These are phyloP conservation scores for Epizoanthus rinbou DNA, from an alignment of 92 coral and sea anemone species.

Conservation along the genomic window DNA sequence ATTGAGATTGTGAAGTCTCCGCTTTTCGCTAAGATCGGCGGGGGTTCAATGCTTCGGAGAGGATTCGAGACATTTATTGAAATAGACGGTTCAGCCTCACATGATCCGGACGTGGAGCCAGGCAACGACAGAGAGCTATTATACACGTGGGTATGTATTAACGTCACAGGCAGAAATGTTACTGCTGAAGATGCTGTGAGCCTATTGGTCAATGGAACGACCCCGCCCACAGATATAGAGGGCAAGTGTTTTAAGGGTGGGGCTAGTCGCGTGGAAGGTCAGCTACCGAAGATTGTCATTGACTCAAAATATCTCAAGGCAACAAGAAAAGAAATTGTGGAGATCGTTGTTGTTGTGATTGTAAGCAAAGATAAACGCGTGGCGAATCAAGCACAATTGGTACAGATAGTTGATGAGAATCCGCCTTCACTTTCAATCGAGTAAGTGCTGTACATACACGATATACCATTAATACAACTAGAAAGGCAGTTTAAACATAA, in stretches of 20 bases:
- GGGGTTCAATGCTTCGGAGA: conserved; percentile 42
- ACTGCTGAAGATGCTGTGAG: background rate
- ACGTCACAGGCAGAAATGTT: conserved; percentile 16
- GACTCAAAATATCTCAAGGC: conserved; percentile 28
- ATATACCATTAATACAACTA: too few relatives aligned
- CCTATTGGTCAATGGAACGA: conserved; percentile 11
- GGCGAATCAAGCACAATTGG: background rate
- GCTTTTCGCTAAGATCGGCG: conserved; percentile 56
- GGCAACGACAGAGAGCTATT: conserved; percentile 8
- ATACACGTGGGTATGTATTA: conserved; percentile 26
- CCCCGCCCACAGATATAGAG: conserved; percentile 20
- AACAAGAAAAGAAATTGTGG: conserved; percentile 13
- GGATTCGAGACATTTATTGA: conserved; percentile 51
- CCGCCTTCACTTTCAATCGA: conserved; percentile 35
- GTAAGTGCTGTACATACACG: conserved; percentile 5
- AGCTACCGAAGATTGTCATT: conserved; percentile 28
- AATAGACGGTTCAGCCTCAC: conserved; percentile 63
- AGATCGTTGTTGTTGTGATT: background rate
- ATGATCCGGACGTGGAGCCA: conserved; percentile 68
- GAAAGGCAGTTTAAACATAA: too few relatives aligned
- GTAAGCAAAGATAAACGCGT: conserved; percentile 10
- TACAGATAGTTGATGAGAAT: conserved; percentile 22
- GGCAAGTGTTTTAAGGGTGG: conserved; percentile 13
- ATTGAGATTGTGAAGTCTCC: conserved; percentile 60
- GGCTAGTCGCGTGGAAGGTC: conserved; percentile 15